Evolutionary conservation across 2,888 invertebrate genomes (phyloP), one percentile per base, ranked within the genome.

Genomic region (Halictus quadricinctus): DNA sequence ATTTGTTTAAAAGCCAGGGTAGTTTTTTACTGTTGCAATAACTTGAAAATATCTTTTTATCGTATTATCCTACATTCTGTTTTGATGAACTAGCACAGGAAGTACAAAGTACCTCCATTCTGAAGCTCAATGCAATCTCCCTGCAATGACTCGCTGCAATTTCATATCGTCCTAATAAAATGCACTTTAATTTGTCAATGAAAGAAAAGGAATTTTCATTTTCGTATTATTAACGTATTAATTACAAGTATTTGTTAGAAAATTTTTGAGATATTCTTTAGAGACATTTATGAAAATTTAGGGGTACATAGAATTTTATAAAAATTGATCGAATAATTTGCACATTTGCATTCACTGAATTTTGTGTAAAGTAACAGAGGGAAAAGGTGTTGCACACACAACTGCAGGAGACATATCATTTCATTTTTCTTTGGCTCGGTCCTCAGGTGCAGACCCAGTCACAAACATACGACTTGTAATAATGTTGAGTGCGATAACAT

Each of bases 381-480:
- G 13, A 8, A 18, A 18, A 18, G 29, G 66, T 66, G 18, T 66
- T 18, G 15, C 66, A 36, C 29, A 36, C 29, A 8, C 66, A 15
- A 29, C 64, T 36, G 64, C 64, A 29, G 66, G 18, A 66, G 66
- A 36, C 66, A 36, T 36, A 10, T 25, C 58, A n/a, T 12, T 75
- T 43, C 43, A 75, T 75, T 75, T 58, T 41, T 75, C 75, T 75
- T 58, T 58, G n/a, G 41, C 75, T 75, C 75, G 66, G 66, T 66
- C 29, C 66, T 66, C 66, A 36, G 58, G 75, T 60, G 41, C 29
- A 43, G 18, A 43, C 60, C 43, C 41, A 36, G 60, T 76, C 58
- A 43, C 41, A 21, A 60, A 60, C 58, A 76, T 76, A 66, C 36
- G 66, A 66, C 66, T 66, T 66, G 66, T 66, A 66, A 66, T 66